Base-by-base conservation (phyloP, 2,797 vertebrate genomes). In the Hemibagrus guttatus region DNA sequence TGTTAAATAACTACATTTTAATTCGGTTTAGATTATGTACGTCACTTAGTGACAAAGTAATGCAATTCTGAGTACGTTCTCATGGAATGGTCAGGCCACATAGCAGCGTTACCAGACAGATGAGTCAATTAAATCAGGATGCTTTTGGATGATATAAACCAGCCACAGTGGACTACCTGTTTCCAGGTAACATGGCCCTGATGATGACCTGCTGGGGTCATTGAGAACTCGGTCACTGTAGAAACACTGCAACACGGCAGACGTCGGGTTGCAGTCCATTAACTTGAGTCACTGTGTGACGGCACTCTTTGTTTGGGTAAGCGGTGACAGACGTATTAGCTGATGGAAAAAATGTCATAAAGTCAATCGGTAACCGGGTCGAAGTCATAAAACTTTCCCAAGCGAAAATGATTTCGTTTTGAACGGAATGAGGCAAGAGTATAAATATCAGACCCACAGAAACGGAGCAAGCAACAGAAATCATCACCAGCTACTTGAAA, bases 231-330 rank as follows among this genome's bases (percentile, higher is more conserved):
- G 74, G 81, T 88, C 56, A 28, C 61, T 72, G 35, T 78, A 64
- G 83, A 84, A 89, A 89, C 88, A 72, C 42, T 81, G 72, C 52
- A 81, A 87, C 66, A 80, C 59, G 26, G 78, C 26, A 21, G 9
- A 8, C 58, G 23, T 6, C 81, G 84, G 79, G 82, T 84, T 54
- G 52, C 74, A 35, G 61, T 90, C 89, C 88, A 90, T 88, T 69
- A 68, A 39, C 80, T 72, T 13, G 61, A 63, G 7, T 16, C 19
- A 13, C 26, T 19, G n/a, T 63, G 59, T 11, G 26, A 63, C 5
- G 26, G 35, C 39, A 56, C 31, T 71, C 28, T 87, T 21, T 84
- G 83, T 66, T 86, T 80, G 66, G 13, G 35, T 17, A n/a, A 68
- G 56, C 42, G 35, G n/a, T 28, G 9, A 71, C 76, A 69, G 63